Base-by-base conservation (phyloP, 2,113 vertebrate species). In the Odontophorus gujanensis region DNA sequence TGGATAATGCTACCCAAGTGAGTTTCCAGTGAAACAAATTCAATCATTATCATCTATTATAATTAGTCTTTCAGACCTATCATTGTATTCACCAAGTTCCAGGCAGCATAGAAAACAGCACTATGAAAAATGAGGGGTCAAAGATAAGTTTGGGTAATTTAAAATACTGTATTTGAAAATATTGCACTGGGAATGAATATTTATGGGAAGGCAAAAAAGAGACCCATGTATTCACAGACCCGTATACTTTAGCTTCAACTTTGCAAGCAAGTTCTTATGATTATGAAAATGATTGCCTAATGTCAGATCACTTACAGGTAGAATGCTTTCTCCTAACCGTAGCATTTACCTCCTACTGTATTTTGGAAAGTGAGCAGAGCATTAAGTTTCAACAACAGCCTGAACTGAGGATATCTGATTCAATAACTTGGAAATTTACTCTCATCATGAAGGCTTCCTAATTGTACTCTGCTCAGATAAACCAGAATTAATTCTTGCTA, bases 381-480 rank as follows among this genome's bases (percentile, higher is more conserved):
- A 65, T 50, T 24, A 24, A 61, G 57, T 77, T 57, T 82, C 57
- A 85, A 87, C 76, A 88, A 57, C 57, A 69, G 25, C 1, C 72
- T 83, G 79, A 91, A 92, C 43, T 34, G 47, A 90, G 40, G 16
- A 43, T 89, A 83, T 91, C 87, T 65, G 80, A 83, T 83, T 88
- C 68, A 85, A 61, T 81, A 86, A 95, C 88, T 90, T 78, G 42
- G 30, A 92, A 87, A 95, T 95, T 94, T 81, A 58, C 79, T 50
- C 93, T 94, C 91, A 86, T 93, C 90, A 38, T 57, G 68, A 94
- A 91, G 69, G 58, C 40, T 72, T 74, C 82, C 69, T 95, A 95
- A 96, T 92, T 95, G 91, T 78, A 8, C 85, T 88, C 65, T 72
- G 30, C 81, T 94, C 87, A 88, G 85, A 92, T 15, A 95, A 68